Conservation (phyloP, 2,797 vertebrate genomes). For the Cossypha heuglini region DNA sequence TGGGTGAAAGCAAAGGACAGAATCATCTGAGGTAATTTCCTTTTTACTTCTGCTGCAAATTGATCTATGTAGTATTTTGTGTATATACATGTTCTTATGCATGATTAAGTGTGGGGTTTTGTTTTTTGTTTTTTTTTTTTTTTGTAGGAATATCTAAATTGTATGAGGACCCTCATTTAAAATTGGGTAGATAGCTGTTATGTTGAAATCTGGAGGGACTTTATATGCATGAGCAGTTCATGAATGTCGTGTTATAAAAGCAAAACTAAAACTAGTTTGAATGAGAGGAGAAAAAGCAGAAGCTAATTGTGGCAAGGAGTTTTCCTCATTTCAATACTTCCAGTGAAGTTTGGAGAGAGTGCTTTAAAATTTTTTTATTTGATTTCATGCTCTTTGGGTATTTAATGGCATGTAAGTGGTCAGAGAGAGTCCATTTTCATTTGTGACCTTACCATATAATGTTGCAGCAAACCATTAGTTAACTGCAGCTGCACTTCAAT, state of each 20-base stretch:
- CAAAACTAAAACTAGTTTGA: slow-evolving; percentile 24
- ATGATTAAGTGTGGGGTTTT: neutral
- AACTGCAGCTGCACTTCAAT: neutral
- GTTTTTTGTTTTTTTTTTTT: no score
- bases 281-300: neutral
- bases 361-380: neutral
- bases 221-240: neutral
- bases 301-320: neutral
- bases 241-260: neutral
- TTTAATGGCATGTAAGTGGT: neutral
- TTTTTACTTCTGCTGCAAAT: neutral
- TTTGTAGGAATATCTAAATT: neutral
- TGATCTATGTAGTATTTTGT: neutral
- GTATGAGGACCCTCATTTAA: neutral
- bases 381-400: neutral
- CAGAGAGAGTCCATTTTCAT: neutral
- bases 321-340: neutral
- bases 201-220: neutral
- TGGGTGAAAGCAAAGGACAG: neutral
- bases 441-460: neutral
- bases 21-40: neutral
- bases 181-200: neutral
- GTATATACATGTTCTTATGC: fast-evolving
- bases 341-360: neutral
- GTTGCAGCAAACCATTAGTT: neutral